Percentiles rank a stretch among this genome's conserved stretches.
These are phyloP conservation scores for Atta colombica DNA, from an alignment of 1,140 invertebrate genomes.

Conservation along the genomic window DNA sequence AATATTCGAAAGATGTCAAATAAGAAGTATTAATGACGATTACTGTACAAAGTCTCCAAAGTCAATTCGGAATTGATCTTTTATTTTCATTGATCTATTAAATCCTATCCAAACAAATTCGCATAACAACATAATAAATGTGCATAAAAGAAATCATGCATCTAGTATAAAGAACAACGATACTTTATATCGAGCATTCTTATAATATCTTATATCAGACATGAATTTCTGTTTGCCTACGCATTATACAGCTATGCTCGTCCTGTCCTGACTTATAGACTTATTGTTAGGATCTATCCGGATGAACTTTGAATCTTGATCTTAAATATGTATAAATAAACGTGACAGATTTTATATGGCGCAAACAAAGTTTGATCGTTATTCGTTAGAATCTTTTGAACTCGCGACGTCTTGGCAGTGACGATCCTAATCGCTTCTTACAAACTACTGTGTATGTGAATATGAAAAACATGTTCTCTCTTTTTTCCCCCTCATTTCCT, in stretches of 20 bases:
- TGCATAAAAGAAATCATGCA: not conserved
- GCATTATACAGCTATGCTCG: not conserved
- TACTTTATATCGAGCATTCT: not conserved
- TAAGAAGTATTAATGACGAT: not conserved
- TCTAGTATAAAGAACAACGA: not conserved
- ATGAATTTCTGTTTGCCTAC: not conserved
- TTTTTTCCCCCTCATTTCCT: not conserved
- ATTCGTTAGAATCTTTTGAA: constrained; percentile 59
- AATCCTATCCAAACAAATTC: constrained; percentile 8
- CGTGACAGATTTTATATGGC: not conserved
- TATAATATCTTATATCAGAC: not conserved
- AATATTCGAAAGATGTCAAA: not conserved
- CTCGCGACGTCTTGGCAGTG: constrained; percentile 74
- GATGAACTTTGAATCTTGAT: constrained; percentile 3
- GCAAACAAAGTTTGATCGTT: not conserved
- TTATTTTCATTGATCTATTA: not conserved
- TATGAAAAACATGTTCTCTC: constrained; percentile 50
- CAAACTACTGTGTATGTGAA: constrained; percentile 51
- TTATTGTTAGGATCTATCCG: not conserved
- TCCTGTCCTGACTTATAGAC: not conserved
- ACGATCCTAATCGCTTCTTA: constrained; percentile 67
- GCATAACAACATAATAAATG: not conserved
- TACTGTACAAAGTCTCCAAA: not conserved
- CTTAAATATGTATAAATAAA: not conserved
- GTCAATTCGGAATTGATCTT: not conserved